A percentile compares a stretch with the other conserved stretches of the same genome.
Evolutionary conservation across 1,140 invertebrate species (phyloP).

Genomic region (Lordiphosa clarofinis): DNA sequence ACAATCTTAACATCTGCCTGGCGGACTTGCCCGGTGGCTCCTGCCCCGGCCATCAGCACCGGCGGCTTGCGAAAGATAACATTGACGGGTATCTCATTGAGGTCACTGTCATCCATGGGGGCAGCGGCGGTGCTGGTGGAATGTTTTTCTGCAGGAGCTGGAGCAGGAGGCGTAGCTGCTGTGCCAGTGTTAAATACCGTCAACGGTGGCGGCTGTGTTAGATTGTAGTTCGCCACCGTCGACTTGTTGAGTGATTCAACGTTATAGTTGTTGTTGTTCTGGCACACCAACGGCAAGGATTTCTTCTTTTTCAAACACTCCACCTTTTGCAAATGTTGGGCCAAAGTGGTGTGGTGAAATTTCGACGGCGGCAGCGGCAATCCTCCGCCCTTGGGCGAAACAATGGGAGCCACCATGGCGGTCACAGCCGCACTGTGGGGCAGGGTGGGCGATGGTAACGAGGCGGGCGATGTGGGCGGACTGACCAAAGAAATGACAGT

Average conservation of each 20-base stretch:
- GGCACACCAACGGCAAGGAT: slow-evolving; percentile 52
- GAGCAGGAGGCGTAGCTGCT: slow-evolving; percentile 5
- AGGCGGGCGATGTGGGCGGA: slow-evolving; percentile 73
- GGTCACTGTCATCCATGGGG: slow-evolving; percentile 51
- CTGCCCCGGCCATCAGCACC: slow-evolving; percentile 15
- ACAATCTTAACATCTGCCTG: slow-evolving; percentile 33
- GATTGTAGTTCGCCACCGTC: slow-evolving; percentile 30
- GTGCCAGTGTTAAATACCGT: slow-evolving; percentile 44
- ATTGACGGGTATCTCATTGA: slow-evolving; percentile 77
- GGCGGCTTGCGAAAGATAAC: slow-evolving; percentile 71
- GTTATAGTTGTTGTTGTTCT: slow-evolving; percentile 45
- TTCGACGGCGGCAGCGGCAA: slow-evolving; percentile 68
- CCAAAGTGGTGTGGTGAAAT: slow-evolving; percentile 73
- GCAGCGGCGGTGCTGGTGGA: slow-evolving; percentile 41
- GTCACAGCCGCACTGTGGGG: slow-evolving; percentile 58
- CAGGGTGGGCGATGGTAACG: slow-evolving; percentile 57
- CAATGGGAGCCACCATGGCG: slow-evolving; percentile 69
- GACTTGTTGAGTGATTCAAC: slow-evolving; percentile 38
- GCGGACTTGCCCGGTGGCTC: slow-evolving; percentile 2
- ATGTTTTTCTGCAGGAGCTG: slow-evolving; percentile 54
- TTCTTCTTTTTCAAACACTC: slow-evolving; percentile 68
- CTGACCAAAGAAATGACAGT: slow-evolving; percentile 56
- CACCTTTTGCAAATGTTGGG: slow-evolving; percentile 72
- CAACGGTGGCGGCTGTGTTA: slow-evolving; percentile 60
- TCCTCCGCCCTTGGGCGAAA: slow-evolving; percentile 54